These are phyloP conservation scores for Podiceps cristatus DNA, from an alignment of 2,113 vertebrate genomes.

Conservation along the genomic window DNA sequence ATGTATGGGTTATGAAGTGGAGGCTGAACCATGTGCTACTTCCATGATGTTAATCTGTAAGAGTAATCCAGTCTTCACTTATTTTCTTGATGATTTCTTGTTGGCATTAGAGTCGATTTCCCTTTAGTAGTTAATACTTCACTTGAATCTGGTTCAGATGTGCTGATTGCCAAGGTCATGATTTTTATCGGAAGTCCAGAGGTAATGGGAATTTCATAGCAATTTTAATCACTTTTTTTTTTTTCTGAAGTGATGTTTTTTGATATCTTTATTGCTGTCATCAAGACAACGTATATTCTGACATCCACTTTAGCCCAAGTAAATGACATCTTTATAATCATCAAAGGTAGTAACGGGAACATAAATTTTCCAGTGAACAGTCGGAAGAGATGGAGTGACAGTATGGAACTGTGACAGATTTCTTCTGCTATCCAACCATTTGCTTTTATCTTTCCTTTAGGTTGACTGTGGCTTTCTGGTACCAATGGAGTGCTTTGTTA, in stretches of 20 bases:
- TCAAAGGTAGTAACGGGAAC: not conserved
- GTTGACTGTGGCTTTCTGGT: not conserved
- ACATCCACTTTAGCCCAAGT: not conserved
- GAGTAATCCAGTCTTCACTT: not conserved
- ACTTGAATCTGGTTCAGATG: not conserved
- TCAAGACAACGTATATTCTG: constrained; percentile 1
- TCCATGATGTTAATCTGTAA: not conserved
- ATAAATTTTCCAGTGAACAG: not conserved
- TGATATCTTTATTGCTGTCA: constrained; percentile 28
- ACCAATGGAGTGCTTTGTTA: not conserved
- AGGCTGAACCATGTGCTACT: not conserved
- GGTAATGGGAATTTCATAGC: constrained; percentile 35
- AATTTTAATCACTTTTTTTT: constrained; percentile 28
- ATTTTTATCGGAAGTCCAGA: constrained; percentile 1
- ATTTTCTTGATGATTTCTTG: not conserved
- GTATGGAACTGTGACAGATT: not conserved
- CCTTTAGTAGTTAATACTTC: not conserved
- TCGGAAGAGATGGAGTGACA: not conserved
- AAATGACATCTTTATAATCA: not conserved
- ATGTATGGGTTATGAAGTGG: not conserved
- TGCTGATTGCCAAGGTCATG: not conserved
- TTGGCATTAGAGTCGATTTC: not conserved
- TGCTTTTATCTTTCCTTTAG: not conserved
- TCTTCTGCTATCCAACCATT: not conserved
- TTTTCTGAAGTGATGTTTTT: not conserved